Conservation (phyloP, 2,113 vertebrate species). For the Phyllostomus discolor region DNA sequence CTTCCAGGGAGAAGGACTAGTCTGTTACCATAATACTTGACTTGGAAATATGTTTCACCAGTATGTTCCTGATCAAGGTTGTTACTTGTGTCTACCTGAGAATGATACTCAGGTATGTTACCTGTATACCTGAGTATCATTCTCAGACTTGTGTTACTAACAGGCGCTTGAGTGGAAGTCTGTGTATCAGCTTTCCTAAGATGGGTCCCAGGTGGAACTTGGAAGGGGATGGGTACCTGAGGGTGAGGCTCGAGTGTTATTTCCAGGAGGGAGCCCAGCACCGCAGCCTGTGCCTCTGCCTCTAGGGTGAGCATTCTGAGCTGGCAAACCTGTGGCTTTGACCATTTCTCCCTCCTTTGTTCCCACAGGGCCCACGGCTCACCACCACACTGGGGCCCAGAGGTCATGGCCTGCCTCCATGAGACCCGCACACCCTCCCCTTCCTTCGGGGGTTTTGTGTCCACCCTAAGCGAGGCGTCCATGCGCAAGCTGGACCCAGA, state of each 20-base stretch:
- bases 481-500: constrained; percentile 89
- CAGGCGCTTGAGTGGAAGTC: not conserved
- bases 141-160: not conserved
- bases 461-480: constrained; percentile 87
- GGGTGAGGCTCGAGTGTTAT: not conserved
- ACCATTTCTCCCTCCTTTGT: not conserved
- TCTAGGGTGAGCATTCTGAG: not conserved
- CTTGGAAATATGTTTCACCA: not conserved
- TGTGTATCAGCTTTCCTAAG: not conserved
- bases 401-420: constrained; percentile 90
- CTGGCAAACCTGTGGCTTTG: not conserved
- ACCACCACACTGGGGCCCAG: constrained; percentile 21
- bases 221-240: not conserved
- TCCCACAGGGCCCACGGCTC: constrained; percentile 30
- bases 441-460: constrained; percentile 89
- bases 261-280: not conserved
- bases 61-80: not conserved
- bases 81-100: not conserved
- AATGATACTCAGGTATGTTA: not conserved
- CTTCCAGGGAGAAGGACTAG: not conserved
- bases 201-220: not conserved
- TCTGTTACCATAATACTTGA: not conserved
- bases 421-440: constrained; percentile 92
- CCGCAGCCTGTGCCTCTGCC: not conserved
- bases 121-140: not conserved